Base-by-base conservation (phyloP, 2,797 vertebrate species). In the Bovichtus diacanthus region DNA sequence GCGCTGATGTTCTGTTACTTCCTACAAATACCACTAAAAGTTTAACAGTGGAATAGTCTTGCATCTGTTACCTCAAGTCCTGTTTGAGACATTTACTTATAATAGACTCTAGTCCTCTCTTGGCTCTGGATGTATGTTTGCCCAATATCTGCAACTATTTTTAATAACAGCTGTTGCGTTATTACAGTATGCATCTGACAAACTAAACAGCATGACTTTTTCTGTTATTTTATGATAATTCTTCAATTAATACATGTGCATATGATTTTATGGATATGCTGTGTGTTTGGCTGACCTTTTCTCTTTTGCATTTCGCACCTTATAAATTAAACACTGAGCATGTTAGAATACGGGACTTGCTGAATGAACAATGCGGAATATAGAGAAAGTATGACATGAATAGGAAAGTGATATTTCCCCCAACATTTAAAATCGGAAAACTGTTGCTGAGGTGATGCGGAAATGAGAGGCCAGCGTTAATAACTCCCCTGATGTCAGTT, bases 1-100 rank as follows among this genome's bases (percentile, higher is more conserved):
- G 29, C 11, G 10, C 47, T 41, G 18, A 43, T 25, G 3, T 78
- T 74, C 67, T 67, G 16, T 65, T 80, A 68, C 19, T 23, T 66
- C 44, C 38, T 29, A 82, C 9, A 71, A 38, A 70, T 58, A 67
- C 31, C 70, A 39, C 0, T 66, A 19, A 31, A 43, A 7, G 25
- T 38, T 56, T 23, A 72, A 46, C 53, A 72, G 39, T 62, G n/a
- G 31, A 19, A 88, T 38, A 81, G 50, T 62, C 36, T 65, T 44
- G 65, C 95, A 95, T 11, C 94, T 34, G 36, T 73, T 61, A 80
- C 10, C 16, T 41, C n/a, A 25, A 21, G 27, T 66, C 29, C 43
- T 46, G 38, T 51, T 61, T 74, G 50, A 65, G 15, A 59, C 51
- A 74, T 54, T 75, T 46, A 13, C 36, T 39, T 56, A 27, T 80